phyloP scores from a whole-genome alignment of 2,888 invertebrate species.

The Pseudoips prasinana region DNA sequence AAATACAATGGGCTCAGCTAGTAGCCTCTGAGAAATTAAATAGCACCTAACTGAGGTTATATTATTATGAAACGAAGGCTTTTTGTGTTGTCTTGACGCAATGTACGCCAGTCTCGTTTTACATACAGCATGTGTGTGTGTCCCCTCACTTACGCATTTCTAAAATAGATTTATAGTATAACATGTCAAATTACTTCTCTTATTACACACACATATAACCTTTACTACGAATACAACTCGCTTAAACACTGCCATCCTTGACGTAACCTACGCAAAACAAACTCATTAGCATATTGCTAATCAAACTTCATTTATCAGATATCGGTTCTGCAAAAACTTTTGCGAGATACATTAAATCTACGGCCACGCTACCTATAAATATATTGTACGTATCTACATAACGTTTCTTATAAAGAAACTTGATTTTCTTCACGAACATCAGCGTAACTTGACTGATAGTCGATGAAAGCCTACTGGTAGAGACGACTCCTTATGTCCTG shows the following conservation, averaged over 20 bases:
- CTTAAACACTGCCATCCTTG: no score
- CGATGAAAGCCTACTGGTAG: conserved; percentile 4
- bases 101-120: no score
- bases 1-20: no score
- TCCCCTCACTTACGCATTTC: no score
- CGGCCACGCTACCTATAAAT: conserved; percentile 13
- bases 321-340: conserved; percentile 35
- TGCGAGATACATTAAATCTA: conserved; percentile 14
- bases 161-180: no score
- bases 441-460: conserved; percentile 16
- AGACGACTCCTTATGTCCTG: conserved; percentile 17
- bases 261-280: conserved; percentile 37
- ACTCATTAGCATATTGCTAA: conserved; percentile 41
- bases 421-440: conserved; percentile 21
- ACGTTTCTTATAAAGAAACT: conserved; percentile 11
- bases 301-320: conserved; percentile 49
- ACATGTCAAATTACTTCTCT: no score
- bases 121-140: no score
- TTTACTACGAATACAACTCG: no score
- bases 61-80: conserved; percentile 1
- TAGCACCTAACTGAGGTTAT: conserved; percentile 7
- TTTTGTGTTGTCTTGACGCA: neutral
- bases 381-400: conserved; percentile 2
- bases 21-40: conserved; percentile 3
- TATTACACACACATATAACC: no score